Percentiles rank a stretch among this genome's conserved stretches.
Evolutionary conservation across 2,797 vertebrate species (phyloP).

Genomic region (Fringilla coelebs): DNA sequence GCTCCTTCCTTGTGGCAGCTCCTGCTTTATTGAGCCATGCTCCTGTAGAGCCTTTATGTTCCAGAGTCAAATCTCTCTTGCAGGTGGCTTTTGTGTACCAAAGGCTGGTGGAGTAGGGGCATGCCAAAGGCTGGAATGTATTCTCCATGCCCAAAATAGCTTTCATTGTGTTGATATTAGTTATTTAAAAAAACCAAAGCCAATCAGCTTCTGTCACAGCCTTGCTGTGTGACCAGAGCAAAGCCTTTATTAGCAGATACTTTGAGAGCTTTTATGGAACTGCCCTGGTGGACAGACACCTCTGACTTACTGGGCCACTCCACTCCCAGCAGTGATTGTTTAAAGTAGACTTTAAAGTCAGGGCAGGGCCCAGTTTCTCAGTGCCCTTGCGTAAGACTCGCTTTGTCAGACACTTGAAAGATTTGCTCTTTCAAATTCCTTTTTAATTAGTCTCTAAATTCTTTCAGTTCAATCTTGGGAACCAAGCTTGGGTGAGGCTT

Average conservation of each 20-base stretch:
- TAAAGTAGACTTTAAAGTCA: not conserved
- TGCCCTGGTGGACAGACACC: not conserved
- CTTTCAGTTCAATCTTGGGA: not conserved
- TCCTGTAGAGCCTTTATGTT: not conserved
- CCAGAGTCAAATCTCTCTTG: not conserved
- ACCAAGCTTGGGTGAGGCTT: not conserved
- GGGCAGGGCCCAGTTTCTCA: not conserved
- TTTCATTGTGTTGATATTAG: not conserved
- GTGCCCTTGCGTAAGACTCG: fast-evolving
- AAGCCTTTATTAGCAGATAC: not conserved
- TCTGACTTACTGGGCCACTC: not conserved
- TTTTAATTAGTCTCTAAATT: not conserved
- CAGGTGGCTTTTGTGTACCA: not conserved
- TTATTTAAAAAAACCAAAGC: not conserved
- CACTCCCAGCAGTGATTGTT: not conserved
- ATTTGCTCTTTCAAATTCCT: not conserved
- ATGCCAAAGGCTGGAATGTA: not conserved
- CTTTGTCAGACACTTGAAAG: not conserved
- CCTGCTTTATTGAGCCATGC: not conserved
- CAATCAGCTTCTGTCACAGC: not conserved
- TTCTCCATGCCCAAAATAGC: not conserved
- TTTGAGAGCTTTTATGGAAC: not conserved
- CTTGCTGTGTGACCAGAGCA: not conserved
- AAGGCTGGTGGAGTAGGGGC: not conserved
- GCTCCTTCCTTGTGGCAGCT: not conserved